phyloP scores from a whole-genome alignment of 1,140 invertebrate genomes.

The Brachionus rubens region DNA sequence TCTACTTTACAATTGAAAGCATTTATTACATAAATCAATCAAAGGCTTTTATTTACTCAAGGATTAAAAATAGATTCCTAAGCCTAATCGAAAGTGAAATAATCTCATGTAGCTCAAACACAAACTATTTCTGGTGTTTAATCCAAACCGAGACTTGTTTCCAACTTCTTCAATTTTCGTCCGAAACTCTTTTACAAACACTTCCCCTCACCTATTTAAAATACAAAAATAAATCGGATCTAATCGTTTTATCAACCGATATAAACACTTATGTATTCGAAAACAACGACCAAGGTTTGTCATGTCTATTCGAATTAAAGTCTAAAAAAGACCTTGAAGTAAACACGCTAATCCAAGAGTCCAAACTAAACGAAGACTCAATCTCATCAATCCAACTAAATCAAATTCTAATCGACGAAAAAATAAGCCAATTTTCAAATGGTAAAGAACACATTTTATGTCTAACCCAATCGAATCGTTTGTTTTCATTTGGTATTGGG shows the following conservation, averaged over 20 bases:
- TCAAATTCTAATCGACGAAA: constrained; percentile 17
- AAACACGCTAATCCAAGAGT: not conserved
- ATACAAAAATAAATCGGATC: not conserved
- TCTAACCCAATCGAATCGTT: constrained; percentile 72
- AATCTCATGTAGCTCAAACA: not conserved
- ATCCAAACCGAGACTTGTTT: not conserved
- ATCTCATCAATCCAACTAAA: not conserved
- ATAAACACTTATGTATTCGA: constrained; percentile 41
- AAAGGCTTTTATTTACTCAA: not conserved
- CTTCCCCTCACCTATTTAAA: not conserved
- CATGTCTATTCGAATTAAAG: constrained; percentile 25
- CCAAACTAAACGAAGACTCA: constrained; percentile 13
- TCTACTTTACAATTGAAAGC: constrained; percentile 7
- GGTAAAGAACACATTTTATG: constrained; percentile 84
- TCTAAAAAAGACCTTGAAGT: constrained; percentile 13
- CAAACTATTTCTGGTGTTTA: constrained; percentile 42
- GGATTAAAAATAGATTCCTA: not conserved
- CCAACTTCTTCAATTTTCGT: not conserved
- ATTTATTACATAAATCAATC: not conserved
- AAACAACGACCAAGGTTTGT: not conserved
- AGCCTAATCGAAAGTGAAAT: not conserved
- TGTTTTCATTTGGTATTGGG: constrained; percentile 86
- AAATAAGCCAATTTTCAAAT: constrained; percentile 67
- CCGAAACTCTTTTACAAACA: not conserved
- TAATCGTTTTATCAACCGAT: constrained; percentile 29